A percentile compares a stretch with the other conserved stretches of the same genome.
Evolutionary conservation across 2,113 vertebrate species (phyloP).

Genomic region (Ascaphus truei): DNA sequence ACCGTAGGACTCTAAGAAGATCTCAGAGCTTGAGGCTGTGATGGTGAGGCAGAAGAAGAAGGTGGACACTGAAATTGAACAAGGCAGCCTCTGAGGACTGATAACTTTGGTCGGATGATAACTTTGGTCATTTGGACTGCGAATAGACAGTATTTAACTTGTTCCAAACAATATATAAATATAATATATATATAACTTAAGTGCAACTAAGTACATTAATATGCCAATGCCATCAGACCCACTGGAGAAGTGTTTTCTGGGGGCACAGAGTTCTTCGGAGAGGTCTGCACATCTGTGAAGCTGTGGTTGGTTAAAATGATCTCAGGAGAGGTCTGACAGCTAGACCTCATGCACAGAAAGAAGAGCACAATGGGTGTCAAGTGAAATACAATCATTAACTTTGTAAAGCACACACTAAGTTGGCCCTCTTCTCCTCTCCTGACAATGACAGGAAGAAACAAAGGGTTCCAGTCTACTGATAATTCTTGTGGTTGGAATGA

Average conservation of each 20-base stretch:
- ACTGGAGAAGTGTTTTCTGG: background rate
- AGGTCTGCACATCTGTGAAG: background rate
- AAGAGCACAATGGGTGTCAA: too few species aligned
- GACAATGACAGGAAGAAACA: too few species aligned
- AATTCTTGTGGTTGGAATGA: background rate
- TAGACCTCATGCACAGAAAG: background rate
- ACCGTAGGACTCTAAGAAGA: slow-evolving; percentile 58
- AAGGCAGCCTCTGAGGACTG: background rate
- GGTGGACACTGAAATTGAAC: slow-evolving; percentile 65
- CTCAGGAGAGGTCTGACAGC: background rate
- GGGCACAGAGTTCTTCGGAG: background rate
- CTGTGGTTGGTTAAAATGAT: background rate
- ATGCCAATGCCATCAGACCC: background rate
- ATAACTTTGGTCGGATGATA: too few species aligned
- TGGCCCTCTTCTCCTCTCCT: too few species aligned
- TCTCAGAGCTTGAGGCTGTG: slow-evolving; percentile 74
- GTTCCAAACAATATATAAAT: slow-evolving; percentile 2
- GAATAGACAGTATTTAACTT: slow-evolving; percentile 14
- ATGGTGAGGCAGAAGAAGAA: slow-evolving; percentile 89
- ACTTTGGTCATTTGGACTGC: background rate
- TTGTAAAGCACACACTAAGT: too few species aligned
- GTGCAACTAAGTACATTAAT: background rate
- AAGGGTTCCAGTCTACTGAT: background rate
- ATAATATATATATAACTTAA: background rate
- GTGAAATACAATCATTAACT: background rate